Conservation (phyloP, 1,140 invertebrate genomes). For the Anastrepha obliqua region DNA sequence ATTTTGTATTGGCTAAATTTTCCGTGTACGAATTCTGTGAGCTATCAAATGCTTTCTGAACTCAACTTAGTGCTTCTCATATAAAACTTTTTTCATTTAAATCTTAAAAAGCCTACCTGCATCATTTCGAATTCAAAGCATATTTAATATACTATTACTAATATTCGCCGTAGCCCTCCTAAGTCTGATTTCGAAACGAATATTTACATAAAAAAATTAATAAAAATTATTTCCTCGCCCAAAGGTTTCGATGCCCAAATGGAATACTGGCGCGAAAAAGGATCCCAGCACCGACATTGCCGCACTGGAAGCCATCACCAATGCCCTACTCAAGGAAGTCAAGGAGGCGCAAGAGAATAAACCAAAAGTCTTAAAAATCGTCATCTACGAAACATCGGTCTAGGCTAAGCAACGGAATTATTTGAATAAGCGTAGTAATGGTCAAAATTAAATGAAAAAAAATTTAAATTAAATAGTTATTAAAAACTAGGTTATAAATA, state of each 20-base stretch:
- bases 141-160: no score
- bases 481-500: not conserved
- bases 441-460: no score
- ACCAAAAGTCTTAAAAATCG: constrained; percentile 85
- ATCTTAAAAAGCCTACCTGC: no score
- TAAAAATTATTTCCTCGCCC: not conserved
- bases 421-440: not conserved
- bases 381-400: constrained; percentile 87
- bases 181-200: no score
- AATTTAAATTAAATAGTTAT: not conserved
- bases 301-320: constrained; percentile 83
- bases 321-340: constrained; percentile 79
- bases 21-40: no score
- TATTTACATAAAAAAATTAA: not conserved
- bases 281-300: constrained; percentile 80
- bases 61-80: no score
- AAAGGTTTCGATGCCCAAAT: constrained; percentile 76
- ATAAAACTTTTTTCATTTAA: no score
- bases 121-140: no score
- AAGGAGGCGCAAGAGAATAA: constrained; percentile 74
- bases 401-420: constrained; percentile 43
- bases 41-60: no score
- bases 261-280: constrained; percentile 73
- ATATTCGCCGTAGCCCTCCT: no score
- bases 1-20: no score